phyloP scores from a whole-genome alignment of 1,140 invertebrate genomes.

The Ephestia elutella region DNA sequence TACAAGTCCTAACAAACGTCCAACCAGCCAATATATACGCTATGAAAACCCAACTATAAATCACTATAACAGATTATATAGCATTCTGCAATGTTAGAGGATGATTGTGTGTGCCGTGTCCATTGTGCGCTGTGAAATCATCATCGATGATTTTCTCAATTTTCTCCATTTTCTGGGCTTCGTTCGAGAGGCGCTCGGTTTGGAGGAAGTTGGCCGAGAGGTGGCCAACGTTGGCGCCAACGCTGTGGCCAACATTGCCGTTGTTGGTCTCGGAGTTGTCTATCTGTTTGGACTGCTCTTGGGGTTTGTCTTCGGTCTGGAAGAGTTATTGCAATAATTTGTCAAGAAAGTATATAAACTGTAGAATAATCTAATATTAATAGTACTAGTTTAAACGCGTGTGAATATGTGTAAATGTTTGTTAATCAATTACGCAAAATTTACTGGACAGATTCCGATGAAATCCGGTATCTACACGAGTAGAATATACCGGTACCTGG shows the following conservation, averaged over 20 bases:
- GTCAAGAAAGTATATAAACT: too few relatives aligned
- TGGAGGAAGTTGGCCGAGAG: conserved; percentile 60
- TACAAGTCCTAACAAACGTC: background rate
- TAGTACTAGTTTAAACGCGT: too few relatives aligned
- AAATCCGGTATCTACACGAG: too few relatives aligned
- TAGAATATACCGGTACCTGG: too few relatives aligned
- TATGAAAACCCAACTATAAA: conserved; percentile 29
- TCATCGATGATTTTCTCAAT: conserved; percentile 33
- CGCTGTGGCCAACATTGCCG: conserved; percentile 15
- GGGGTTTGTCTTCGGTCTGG: conserved; percentile 50
- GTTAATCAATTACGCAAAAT: too few relatives aligned
- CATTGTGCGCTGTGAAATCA: conserved; percentile 63
- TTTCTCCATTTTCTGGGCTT: conserved; percentile 26
- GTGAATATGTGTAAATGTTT: too few relatives aligned
- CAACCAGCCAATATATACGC: conserved; percentile 56
- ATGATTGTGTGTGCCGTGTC: conserved; percentile 39
- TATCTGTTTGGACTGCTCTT: conserved; percentile 42
- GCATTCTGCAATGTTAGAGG: conserved; percentile 62
- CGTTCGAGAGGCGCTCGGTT: conserved; percentile 32
- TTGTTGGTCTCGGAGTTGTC: conserved; percentile 51
- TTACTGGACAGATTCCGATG: too few relatives aligned
- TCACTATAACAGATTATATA: conserved; percentile 40
- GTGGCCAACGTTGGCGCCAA: conserved; percentile 27
- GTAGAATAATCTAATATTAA: too few relatives aligned
- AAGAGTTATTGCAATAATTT: conserved; percentile 13